Conservation (phyloP, 2,113 vertebrate species). For the Ictalurus furcatus region DNA sequence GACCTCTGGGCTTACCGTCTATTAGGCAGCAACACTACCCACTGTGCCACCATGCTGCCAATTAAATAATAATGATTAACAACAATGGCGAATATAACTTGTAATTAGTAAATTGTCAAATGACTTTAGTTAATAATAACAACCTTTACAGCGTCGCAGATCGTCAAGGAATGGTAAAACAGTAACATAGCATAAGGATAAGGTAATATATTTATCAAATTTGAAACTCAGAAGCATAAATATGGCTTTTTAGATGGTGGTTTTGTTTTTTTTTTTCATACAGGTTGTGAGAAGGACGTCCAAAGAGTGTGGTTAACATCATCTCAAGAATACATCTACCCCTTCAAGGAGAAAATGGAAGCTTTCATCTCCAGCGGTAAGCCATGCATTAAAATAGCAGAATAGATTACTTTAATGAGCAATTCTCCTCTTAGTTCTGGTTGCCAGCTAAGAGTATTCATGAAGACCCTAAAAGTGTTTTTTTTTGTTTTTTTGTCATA, state of each 20-base stretch:
- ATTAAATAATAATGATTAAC: background rate
- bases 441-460: background rate
- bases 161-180: background rate
- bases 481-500: background rate
- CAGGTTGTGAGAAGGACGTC: conserved; percentile 87
- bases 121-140: background rate
- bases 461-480: background rate
- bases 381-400: conserved; percentile 18
- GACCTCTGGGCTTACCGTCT: background rate
- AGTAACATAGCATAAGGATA: background rate
- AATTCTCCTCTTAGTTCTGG: conserved; percentile 9
- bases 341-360: conserved; percentile 90
- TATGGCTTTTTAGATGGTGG: background rate
- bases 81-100: background rate
- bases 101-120: background rate
- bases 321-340: conserved; percentile 85
- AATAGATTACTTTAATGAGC: background rate
- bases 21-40: background rate
- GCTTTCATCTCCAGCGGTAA: conserved; percentile 86
- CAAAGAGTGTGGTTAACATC: conserved; percentile 81
- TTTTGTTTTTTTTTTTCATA: conserved; percentile 42
- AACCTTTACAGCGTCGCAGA: background rate
- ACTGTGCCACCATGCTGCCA: background rate
- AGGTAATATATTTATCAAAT: background rate
- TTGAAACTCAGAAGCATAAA: background rate